phyloP scores from a whole-genome alignment of 2,797 vertebrate genomes.

The Acomys russatus region DNA sequence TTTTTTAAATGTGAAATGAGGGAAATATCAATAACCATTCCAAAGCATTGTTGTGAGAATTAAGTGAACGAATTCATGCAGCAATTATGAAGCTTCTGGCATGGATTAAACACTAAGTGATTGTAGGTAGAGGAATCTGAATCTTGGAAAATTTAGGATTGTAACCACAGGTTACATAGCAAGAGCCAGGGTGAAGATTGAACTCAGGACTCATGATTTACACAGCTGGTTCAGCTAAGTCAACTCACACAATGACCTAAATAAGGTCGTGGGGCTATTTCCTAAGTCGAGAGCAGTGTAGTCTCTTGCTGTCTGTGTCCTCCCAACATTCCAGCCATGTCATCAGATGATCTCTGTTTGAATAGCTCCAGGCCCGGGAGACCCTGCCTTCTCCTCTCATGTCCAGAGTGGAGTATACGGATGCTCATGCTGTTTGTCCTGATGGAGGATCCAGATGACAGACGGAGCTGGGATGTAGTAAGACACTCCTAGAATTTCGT shows the following conservation, averaged over 20 bases:
- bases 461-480: neutral
- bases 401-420: neutral
- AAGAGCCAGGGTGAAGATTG: conserved; percentile 17
- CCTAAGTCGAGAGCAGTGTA: neutral
- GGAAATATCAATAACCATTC: neutral
- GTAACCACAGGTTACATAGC: neutral
- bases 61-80: neutral
- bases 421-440: neutral
- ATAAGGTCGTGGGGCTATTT: neutral
- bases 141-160: conserved; percentile 41
- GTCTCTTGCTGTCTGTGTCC: conserved; percentile 20
- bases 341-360: neutral
- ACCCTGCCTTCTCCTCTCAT: neutral
- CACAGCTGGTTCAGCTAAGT: neutral
- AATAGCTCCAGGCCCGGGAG: neutral
- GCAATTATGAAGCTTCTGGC: neutral
- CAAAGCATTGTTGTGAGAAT: neutral
- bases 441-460: neutral
- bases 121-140: neutral
- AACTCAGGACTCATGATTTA: neutral
- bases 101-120: neutral
- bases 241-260: neutral
- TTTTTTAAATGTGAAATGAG: neutral
- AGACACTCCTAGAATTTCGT: neutral
- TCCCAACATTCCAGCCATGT: neutral